These are phyloP conservation scores for Thyatira batis DNA, from an alignment of 2,888 invertebrate species.

Conservation along the genomic window DNA sequence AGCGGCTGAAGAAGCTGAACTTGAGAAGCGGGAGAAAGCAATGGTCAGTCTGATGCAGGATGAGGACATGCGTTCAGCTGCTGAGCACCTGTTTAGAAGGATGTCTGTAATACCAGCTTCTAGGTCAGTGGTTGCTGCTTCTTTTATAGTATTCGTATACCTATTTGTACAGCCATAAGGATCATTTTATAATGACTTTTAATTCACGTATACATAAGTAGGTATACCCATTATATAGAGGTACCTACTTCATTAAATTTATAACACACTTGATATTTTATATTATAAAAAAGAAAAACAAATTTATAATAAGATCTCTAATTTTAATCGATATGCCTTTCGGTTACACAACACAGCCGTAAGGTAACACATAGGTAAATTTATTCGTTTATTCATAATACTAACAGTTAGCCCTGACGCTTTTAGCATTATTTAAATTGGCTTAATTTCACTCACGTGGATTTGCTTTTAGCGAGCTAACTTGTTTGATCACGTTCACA, in stretches of 20 bases:
- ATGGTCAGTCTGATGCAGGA: slow-evolving; percentile 73
- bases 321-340: too few relatives aligned
- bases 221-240: too few relatives aligned
- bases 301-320: too few relatives aligned
- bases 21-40: slow-evolving; percentile 65
- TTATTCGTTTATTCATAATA: neutral
- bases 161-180: too few relatives aligned
- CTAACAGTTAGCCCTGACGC: neutral
- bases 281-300: too few relatives aligned
- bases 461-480: neutral
- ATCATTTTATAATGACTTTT: too few relatives aligned
- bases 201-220: too few relatives aligned
- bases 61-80: slow-evolving; percentile 60
- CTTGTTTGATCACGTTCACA: neutral
- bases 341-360: too few relatives aligned
- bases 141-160: too few relatives aligned
- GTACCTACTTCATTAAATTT: too few relatives aligned
- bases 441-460: neutral
- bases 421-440: neutral
- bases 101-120: slow-evolving; percentile 71
- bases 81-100: slow-evolving; percentile 62
- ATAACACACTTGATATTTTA: too few relatives aligned
- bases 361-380: too few relatives aligned
- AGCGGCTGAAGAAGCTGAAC: slow-evolving; percentile 39
- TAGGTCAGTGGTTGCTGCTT: slow-evolving; percentile 39